Base-by-base conservation (phyloP, 2,797 vertebrate species). In the Melanotaenia nigrans region DNA sequence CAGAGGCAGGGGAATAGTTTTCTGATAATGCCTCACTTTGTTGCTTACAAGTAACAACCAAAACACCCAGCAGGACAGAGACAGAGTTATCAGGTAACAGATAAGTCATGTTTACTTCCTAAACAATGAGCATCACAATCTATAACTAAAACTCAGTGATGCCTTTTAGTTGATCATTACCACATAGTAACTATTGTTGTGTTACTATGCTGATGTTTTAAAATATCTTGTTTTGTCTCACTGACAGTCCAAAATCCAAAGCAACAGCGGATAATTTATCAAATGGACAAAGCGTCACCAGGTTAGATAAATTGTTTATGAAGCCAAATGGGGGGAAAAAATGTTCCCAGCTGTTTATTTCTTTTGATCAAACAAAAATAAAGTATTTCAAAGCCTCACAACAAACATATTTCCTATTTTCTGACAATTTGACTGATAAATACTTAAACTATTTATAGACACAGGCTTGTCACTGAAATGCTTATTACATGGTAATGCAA, bases 31-130 rank as follows among this genome's bases (percentile, higher is more conserved):
- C 33, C 33, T 58, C 32, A 36, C 62, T 40, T 61, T 18, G 16
- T 14, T 49, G 5, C 22, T 9, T 18, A 49, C 28, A 53, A 28
- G 40, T 1, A 9, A 51, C 13, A 28, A 58, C 38, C 67, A 60
- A 55, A 72, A 45, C 47, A 38, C 22, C 0, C 49, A 60, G 2
- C 51, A 58, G 5, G 25, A 63, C 1, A 7, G 35, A 68, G 70
- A 47, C 65, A 57, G 42, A 42, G 56, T 71, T 87, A 81, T 72
- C 71, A 59, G 36, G 57, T 47, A n/a, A 6, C 16, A 75, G 66
- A 76, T 63, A 71, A 72, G 71, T 78, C 76, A 75, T 24, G 55
- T 80, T 66, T 22, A 72, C 55, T 56, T 61, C 54, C 42, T 75
- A 40, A 65, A 62, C 58, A 67, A 66, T n/a, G 25, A 75, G 53